Evolutionary conservation across 2,888 invertebrate species (phyloP).

Genomic region (Clistopyga incitator): DNA sequence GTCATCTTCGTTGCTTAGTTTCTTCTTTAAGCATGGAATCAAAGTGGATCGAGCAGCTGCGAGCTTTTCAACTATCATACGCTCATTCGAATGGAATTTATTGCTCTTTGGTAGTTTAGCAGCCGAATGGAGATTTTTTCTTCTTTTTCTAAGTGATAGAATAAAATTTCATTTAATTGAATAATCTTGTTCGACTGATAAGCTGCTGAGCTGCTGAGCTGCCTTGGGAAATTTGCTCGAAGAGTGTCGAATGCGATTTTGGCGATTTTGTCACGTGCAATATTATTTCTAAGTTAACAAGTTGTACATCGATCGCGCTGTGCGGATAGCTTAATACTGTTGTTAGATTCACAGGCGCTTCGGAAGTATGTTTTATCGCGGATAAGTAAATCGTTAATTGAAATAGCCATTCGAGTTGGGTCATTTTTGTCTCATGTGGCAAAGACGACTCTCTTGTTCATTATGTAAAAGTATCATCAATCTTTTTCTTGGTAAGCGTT

Average conservation of each 20-base stretch:
- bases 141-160: not conserved
- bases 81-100: constrained; percentile 12
- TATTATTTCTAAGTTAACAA: constrained; percentile 65
- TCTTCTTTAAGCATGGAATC: constrained; percentile 27
- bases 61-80: not conserved
- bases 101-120: not conserved
- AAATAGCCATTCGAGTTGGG: constrained; percentile 60
- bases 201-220: constrained; percentile 3
- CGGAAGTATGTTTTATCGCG: constrained; percentile 24
- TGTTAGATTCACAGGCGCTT: not conserved
- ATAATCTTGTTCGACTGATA: not conserved
- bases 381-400: constrained; percentile 47
- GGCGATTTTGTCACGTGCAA: constrained; percentile 65
- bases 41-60: not conserved
- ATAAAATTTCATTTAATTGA: not conserved
- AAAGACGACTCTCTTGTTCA: constrained; percentile 32
- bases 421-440: constrained; percentile 1
- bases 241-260: constrained; percentile 11
- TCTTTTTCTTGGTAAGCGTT: constrained; percentile 14
- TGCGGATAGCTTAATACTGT: constrained; percentile 40
- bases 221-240: not conserved
- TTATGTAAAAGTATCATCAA: constrained; percentile 21
- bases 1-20: not conserved
- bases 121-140: not conserved
- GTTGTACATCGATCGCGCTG: constrained; percentile 45